phyloP scores from a whole-genome alignment of 1,140 invertebrate species.

The Callitettix versicolor region DNA sequence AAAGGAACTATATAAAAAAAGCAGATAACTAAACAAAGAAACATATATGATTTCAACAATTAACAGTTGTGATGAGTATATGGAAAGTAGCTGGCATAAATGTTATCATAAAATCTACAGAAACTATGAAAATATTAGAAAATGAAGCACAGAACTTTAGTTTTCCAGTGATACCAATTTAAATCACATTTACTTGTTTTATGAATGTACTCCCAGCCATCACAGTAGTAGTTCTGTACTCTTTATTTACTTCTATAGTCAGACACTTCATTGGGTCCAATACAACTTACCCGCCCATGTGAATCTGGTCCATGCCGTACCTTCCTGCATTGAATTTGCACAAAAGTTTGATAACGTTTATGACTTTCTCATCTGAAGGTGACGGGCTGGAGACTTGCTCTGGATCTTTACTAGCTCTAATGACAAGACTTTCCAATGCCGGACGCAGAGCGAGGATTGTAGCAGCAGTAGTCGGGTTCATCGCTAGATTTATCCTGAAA shows the following conservation, averaged over 20 bases:
- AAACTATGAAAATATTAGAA: not conserved
- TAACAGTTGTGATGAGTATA: too few relatives aligned
- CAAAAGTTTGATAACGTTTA: constrained; percentile 48
- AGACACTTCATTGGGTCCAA: too few relatives aligned
- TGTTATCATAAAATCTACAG: not conserved
- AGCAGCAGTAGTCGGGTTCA: constrained; percentile 65
- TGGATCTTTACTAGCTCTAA: constrained; percentile 65
- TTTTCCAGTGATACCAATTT: too few relatives aligned
- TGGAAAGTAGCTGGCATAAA: too few relatives aligned
- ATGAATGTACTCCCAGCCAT: too few relatives aligned
- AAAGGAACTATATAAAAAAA: too few relatives aligned
- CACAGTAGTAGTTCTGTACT: too few relatives aligned
- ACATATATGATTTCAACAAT: too few relatives aligned
- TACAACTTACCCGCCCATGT: constrained; percentile 28
- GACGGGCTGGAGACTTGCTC: constrained; percentile 48
- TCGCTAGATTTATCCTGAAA: constrained; percentile 73
- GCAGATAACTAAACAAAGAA: too few relatives aligned
- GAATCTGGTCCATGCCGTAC: constrained; percentile 46
- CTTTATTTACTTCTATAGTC: too few relatives aligned
- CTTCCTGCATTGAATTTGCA: constrained; percentile 64
- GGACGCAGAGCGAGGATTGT: constrained; percentile 76
- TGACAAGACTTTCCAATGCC: constrained; percentile 73
- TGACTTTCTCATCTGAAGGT: constrained; percentile 43
- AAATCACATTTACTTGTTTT: too few relatives aligned
- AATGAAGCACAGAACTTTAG: too few relatives aligned